Base-by-base conservation (phyloP, 2,888 invertebrate genomes). In the Ophion slaviceki region DNA sequence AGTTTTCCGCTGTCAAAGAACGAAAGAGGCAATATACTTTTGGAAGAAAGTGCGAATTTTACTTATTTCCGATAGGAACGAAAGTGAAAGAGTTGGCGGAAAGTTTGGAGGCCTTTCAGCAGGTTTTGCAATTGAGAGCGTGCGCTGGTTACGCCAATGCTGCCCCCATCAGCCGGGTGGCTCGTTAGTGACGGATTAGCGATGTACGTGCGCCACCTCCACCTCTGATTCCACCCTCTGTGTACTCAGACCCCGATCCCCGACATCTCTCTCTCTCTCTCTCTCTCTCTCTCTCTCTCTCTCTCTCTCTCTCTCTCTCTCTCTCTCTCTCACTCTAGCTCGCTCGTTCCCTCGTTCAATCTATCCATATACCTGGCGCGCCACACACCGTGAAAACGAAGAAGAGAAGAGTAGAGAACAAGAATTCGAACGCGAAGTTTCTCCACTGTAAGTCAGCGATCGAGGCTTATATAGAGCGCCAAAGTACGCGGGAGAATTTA, bases 181-280 rank as follows among this genome's bases (percentile, higher is more conserved):
- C 95, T 95, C 95, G 94, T 95, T 95, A 95, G 94, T 94, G 94
- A 94, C 94, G 94, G 95, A 95, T 95, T 95, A 95, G 94, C 93
- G 93, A 92, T 93, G 94, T 94, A 94, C 95, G 95, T 95, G 94
- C 93, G 90, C 91, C 88, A 88, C 88, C 89, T 87, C 86, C 90
- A 87, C 88, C 88, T 88, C 89, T 85, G 86, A 90, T 91, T 90
- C 88, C 88, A 89, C 90, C 89, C 90, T 89, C 90, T 90, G 89
- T 90, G 90, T 91, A 90, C 90, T 90, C 90, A 89, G 89, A 90
- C 90, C 89, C 90, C 89, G 87, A 89, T 88, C 84, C 88, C 84
- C 87, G 82, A 88, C 82, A 86, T 88, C 88, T 88, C 88, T 86
- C 87, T 87, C 88, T 79, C 79, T 85, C 80, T 85, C 81, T 86